phyloP scores from a whole-genome alignment of 2,797 vertebrate genomes.

The Botia kubotai region DNA sequence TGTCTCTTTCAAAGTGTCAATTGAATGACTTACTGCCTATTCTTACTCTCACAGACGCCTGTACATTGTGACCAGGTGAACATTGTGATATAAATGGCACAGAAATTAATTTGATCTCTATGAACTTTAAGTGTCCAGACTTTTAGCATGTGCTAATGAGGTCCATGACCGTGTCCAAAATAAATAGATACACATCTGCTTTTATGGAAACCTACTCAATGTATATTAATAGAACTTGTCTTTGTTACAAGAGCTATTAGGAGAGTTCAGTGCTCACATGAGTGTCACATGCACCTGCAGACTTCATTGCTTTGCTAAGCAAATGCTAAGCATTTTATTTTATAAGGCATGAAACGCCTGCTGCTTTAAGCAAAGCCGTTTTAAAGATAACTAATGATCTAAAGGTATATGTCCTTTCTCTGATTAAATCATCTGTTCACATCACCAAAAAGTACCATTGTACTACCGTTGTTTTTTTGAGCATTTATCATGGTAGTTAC shows the following conservation, averaged over 20 bases:
- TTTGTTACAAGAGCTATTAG: slow-evolving; percentile 23
- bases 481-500: too few relatives aligned
- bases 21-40: slow-evolving; percentile 10
- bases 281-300: slow-evolving; percentile 29
- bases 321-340: not conserved
- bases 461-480: too few relatives aligned
- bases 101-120: not conserved
- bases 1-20: slow-evolving; percentile 1
- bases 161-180: slow-evolving; percentile 1
- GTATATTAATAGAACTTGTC: slow-evolving; percentile 41
- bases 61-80: slow-evolving; percentile 8
- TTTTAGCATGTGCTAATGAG: slow-evolving; percentile 1
- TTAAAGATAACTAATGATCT: not conserved
- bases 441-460: too few relatives aligned
- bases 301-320: slow-evolving; percentile 1
- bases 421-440: not conserved
- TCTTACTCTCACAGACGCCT: not conserved
- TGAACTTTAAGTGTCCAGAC: slow-evolving; percentile 9
- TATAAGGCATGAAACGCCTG: slow-evolving; percentile 11
- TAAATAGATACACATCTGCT: slow-evolving; percentile 20
- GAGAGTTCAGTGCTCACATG: slow-evolving; percentile 6
- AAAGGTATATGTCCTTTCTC: not conserved
- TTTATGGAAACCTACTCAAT: slow-evolving; percentile 17
- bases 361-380: not conserved
- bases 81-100: not conserved